Evolutionary conservation across 2,888 invertebrate genomes (phyloP), one percentile per base, ranked within the genome.

Genomic region (Macrostomum cliftonense): DNA sequence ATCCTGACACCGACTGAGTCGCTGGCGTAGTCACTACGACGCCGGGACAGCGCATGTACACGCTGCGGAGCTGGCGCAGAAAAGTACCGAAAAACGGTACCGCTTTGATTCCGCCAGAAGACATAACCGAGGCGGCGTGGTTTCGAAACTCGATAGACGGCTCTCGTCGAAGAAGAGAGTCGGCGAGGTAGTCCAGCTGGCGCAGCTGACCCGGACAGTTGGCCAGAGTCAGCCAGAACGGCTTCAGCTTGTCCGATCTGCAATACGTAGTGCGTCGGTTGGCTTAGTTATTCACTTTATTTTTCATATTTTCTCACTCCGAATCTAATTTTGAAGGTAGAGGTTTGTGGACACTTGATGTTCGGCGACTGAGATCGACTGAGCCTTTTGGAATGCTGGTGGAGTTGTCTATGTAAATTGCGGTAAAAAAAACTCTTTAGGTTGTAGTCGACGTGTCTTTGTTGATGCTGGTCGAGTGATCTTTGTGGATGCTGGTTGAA

Each of bases 31-130:
- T 71, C 53, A 84, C 83, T 59, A 86, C 81, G 56, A 82, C 67
- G 58, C 76, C 76, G 11, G 78, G 77, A 39, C 75, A 73, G 48
- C 74, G 74, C 45, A 75, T 73, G 53, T 79, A 72, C 57, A 78
- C 75, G 59, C 73, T 77, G 67, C 82, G 78, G 47, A 91, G 75
- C 66, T 89, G 86, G 49, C 83, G 77, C 47, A 89, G 75, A 67
- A 89, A 89, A 37, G 82, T 81, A 12, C 89, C 89, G 64, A 89
- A 89, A 71, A 88, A 89, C 1, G 89, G 89, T 59, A 89, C 81
- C 7, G 88, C 66, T 57, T 65, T 63, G 54, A 70, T 84, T 60
- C 83, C 82, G 0, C 83, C 80, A 78, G 89, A 85, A 40, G 82
- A 79, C 53, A 87, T 75, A 0, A 87, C 86, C 50, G 85, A 71